A percentile compares a stretch with the other conserved stretches of the same genome.
Conservation (phyloP, 2,888 invertebrate species). For the Hyppa rectilinea region DNA sequence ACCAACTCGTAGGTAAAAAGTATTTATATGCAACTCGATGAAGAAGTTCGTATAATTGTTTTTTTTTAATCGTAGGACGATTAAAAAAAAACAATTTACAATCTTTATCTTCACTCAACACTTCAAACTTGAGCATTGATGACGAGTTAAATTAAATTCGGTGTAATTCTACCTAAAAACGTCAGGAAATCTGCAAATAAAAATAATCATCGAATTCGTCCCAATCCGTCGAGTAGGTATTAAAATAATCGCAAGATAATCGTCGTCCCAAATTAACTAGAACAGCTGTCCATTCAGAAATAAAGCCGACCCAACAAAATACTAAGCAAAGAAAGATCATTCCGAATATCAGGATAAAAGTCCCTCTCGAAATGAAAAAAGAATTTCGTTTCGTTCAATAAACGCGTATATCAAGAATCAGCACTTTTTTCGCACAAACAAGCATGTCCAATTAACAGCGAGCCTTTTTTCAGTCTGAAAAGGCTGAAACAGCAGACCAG, state of each 20-base stretch:
- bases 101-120: too few species aligned
- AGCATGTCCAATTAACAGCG: slow-evolving; percentile 82
- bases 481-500: slow-evolving; percentile 76
- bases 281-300: slow-evolving; percentile 28
- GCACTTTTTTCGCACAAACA: slow-evolving; percentile 79
- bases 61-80: neutral
- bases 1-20: neutral
- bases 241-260: slow-evolving; percentile 34
- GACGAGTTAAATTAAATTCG: neutral
- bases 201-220: slow-evolving; percentile 8
- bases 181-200: slow-evolving; percentile 5
- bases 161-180: neutral
- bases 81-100: neutral
- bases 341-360: slow-evolving; percentile 38
- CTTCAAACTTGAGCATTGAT: too few species aligned
- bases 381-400: slow-evolving; percentile 54
- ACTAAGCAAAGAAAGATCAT: slow-evolving; percentile 48
- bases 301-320: slow-evolving; percentile 42
- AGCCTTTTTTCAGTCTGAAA: slow-evolving; percentile 72
- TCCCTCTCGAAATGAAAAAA: slow-evolving; percentile 31
- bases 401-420: slow-evolving; percentile 70
- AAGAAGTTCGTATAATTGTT: too few species aligned
- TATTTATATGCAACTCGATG: neutral
- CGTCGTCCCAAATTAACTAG: slow-evolving; percentile 24
- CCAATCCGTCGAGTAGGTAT: neutral